These are phyloP conservation scores for Corythornis madagascariensis DNA, from an alignment of 2,113 vertebrate genomes.

Conservation along the genomic window DNA sequence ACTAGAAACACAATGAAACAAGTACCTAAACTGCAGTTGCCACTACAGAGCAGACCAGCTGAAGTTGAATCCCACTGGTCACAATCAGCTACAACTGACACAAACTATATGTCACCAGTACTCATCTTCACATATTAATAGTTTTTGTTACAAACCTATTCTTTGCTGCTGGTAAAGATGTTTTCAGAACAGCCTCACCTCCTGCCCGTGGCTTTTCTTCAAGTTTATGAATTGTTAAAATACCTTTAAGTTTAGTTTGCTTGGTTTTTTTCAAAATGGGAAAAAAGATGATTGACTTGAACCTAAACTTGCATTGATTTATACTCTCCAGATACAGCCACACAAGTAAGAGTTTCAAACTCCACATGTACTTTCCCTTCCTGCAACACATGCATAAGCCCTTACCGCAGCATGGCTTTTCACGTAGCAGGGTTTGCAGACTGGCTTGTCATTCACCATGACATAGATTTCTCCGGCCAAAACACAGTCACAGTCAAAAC, in stretches of 20 bases:
- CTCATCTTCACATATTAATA: not conserved
- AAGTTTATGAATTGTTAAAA: not conserved
- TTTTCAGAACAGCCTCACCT: not conserved
- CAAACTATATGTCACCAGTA: not conserved
- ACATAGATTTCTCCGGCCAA: slow-evolving; percentile 95
- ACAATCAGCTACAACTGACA: not conserved
- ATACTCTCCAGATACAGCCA: not conserved
- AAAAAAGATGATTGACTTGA: not conserved
- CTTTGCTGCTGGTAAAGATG: not conserved
- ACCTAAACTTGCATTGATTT: not conserved
- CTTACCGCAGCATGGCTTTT: slow-evolving; percentile 92
- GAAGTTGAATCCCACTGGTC: not conserved
- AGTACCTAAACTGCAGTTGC: not conserved
- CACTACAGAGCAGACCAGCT: not conserved
- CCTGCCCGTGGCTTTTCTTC: not conserved
- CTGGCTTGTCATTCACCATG: slow-evolving; percentile 90
- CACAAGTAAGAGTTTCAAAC: not conserved
- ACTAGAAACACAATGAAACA: not conserved
- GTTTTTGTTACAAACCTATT: not conserved
- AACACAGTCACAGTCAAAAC: slow-evolving; percentile 95
- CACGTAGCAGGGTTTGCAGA: slow-evolving; percentile 95
- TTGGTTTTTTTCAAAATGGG: not conserved
- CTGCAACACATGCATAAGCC: not conserved
- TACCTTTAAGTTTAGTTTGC: too few species aligned
- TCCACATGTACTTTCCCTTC: not conserved